Conservation (phyloP, 64 coral and sea anemone genomes). For the Astreopora myriophthalma region DNA sequence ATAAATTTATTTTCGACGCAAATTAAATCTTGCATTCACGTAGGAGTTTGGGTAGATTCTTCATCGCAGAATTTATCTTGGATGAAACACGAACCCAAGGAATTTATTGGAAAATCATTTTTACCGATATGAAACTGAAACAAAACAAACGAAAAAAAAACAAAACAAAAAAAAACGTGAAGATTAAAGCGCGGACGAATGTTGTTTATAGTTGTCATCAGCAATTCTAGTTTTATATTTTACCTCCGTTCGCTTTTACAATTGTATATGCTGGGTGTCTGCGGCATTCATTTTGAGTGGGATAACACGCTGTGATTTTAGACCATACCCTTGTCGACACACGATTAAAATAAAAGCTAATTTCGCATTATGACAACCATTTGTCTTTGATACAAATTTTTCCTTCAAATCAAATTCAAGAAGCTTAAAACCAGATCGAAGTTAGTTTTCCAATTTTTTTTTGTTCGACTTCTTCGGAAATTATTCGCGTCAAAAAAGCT, state of each 20-base stretch:
- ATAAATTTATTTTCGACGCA: slow-evolving; percentile 2
- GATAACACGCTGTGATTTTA: background rate
- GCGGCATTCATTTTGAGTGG: background rate
- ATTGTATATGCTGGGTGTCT: background rate
- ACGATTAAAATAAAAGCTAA: background rate
- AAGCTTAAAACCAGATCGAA: background rate
- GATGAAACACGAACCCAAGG: background rate
- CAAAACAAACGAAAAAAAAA: too few relatives aligned
- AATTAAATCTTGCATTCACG: slow-evolving; percentile 39
- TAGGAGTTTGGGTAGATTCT: background rate
- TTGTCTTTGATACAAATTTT: background rate
- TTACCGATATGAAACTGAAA: background rate
- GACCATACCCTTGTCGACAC: background rate
- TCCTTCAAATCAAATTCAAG: background rate
- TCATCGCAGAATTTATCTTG: background rate
- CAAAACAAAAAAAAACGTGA: background rate
- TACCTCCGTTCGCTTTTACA: background rate
- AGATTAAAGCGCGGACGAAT: background rate
- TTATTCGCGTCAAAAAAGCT: background rate
- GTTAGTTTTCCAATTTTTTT: background rate
- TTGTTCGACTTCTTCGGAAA: background rate
- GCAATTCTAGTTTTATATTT: background rate
- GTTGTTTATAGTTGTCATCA: background rate
- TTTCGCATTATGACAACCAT: background rate
- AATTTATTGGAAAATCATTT: background rate